These are phyloP conservation scores for Gymnocheta viridis DNA, from an alignment of 2,888 invertebrate genomes.

Conservation along the genomic window DNA sequence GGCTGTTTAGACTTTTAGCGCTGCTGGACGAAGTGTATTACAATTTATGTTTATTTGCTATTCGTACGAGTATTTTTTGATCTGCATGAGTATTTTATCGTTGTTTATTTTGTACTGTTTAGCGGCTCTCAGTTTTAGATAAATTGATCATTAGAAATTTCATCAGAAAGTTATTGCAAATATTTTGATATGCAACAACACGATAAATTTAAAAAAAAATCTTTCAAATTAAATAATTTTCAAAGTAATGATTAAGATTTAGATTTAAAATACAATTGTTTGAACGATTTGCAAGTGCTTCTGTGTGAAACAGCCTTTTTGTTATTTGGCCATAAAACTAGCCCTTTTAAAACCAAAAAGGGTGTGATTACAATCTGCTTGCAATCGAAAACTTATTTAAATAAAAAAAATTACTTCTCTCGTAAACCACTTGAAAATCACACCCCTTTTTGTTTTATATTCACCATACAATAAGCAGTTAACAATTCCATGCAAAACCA, in stretches of 20 bases:
- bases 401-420: background rate
- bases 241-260: slow-evolving; percentile 1
- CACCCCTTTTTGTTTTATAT: background rate
- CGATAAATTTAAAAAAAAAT: background rate
- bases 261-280: background rate
- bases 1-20: background rate
- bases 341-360: background rate
- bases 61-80: background rate
- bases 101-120: background rate
- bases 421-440: background rate
- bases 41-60: background rate
- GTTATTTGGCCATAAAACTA: background rate
- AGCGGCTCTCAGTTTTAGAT: background rate
- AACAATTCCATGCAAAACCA: background rate
- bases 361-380: background rate
- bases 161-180: background rate
- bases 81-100: no score
- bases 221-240: slow-evolving; percentile 12
- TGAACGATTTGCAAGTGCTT: slow-evolving; percentile 28
- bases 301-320: background rate
- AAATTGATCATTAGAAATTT: slow-evolving; percentile 1
- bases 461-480: background rate
- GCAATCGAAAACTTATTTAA: background rate
- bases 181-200: background rate
- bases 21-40: background rate